phyloP scores from a whole-genome alignment of 2,113 vertebrate species.

The Cyanoderma ruficeps region DNA sequence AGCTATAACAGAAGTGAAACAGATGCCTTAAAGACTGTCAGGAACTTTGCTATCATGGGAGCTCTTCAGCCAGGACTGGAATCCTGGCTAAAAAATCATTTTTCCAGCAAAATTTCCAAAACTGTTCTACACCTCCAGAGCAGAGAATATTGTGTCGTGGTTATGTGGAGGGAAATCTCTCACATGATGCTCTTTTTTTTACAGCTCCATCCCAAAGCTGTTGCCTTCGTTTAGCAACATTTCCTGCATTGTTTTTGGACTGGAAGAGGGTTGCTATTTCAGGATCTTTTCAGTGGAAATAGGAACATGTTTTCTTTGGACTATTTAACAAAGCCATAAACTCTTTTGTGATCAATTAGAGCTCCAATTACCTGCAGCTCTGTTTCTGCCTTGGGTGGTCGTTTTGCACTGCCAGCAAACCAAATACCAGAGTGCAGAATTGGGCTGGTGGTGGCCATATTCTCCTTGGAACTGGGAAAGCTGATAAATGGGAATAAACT shows the following conservation, averaged over 20 bases:
- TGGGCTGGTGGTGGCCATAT: neutral
- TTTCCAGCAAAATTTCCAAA: neutral
- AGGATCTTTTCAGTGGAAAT: neutral
- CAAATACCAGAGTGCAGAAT: neutral
- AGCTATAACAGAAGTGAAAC: neutral
- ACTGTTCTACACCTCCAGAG: accelerated
- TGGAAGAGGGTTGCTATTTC: neutral
- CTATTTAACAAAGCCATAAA: neutral
- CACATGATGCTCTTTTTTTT: accelerated
- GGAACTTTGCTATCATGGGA: neutral
- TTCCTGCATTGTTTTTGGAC: neutral
- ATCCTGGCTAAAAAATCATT: too few relatives aligned
- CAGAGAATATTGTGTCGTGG: neutral
- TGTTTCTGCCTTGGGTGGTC: neutral
- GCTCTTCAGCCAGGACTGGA: neutral
- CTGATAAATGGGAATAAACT: neutral
- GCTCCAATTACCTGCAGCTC: neutral
- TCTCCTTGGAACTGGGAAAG: neutral
- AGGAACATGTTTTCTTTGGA: neutral
- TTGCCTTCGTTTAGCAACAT: neutral
- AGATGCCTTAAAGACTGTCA: neutral
- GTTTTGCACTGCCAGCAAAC: neutral
- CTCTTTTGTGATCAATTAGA: neutral
- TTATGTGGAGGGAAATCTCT: neutral
- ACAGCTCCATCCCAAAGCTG: neutral